phyloP scores from a whole-genome alignment of 2,113 vertebrate genomes.

The Aix galericulata region DNA sequence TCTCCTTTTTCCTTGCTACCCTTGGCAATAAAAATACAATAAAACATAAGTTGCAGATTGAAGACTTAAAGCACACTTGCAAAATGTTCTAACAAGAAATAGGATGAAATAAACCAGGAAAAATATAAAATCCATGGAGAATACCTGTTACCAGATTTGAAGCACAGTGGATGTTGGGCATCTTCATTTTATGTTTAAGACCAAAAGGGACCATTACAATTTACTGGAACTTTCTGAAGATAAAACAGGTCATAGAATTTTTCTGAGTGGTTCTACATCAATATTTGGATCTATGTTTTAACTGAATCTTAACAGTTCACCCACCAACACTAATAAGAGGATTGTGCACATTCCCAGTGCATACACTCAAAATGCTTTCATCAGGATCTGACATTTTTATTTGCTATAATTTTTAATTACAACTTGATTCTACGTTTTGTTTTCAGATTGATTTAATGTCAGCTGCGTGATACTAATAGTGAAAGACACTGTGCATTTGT shows the following conservation, averaged over 20 bases:
- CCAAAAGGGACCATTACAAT: not conserved
- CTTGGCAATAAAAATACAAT: not conserved
- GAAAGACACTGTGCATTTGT: conserved; percentile 29
- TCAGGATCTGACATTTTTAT: not conserved
- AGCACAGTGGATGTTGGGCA: not conserved
- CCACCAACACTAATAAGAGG: not conserved
- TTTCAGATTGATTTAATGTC: not conserved
- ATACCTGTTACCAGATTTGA: not conserved
- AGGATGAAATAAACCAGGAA: not conserved
- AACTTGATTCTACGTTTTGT: not conserved
- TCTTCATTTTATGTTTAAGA: not conserved
- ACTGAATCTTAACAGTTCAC: not conserved
- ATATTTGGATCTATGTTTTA: not conserved
- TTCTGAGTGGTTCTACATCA: not conserved
- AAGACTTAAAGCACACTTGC: not conserved
- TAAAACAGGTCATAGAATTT: not conserved
- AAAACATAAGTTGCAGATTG: not conserved
- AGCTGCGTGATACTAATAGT: not conserved
- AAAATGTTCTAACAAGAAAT: not conserved
- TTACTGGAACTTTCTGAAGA: not conserved
- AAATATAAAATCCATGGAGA: not conserved
- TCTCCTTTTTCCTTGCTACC: not conserved
- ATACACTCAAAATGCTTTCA: not conserved
- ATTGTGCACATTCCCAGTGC: not conserved
- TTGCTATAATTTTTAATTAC: not conserved